Evolutionary conservation across 2,113 vertebrate species (phyloP), one percentile per base, ranked within the genome.

Genomic region (Thunnus thynnus): DNA sequence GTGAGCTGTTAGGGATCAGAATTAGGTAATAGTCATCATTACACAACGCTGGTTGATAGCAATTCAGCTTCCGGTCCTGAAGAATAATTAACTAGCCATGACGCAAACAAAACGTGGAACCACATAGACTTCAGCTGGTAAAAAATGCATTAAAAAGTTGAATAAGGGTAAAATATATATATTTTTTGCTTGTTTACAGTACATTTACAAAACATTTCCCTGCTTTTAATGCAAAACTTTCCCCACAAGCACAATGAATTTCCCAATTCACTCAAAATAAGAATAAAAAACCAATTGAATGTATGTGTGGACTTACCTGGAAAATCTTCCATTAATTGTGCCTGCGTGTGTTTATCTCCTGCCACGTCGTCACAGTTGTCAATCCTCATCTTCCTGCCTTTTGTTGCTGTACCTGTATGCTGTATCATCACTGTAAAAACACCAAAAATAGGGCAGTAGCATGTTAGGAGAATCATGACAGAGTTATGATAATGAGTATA

Each of bases 11-110:
- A n/a, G 41, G 50, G 70, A 70, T 81, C 57, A 55, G 48, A 60
- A 69, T 78, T 52, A 63, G 55, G 44, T 48, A 84, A 86, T 9
- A 72, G 13, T 51, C 46, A 61, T 47, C 13, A 74, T 80, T 85
- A 81, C 79, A 78, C 77, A 89, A 78, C n/a, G 2, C 9, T 72
- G 41, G 66, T 11, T 17, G 11, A 76, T 55, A 65, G 41, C 50
- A 51, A 48, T 61, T 72, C 27, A 83, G 20, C 20, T 48, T 72
- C 64, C 11, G 5, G 55, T 61, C 13, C 16, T 60, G 6, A 64
- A 16, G 13, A 80, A 72, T 80, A 57, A 64, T 69, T 80, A 71
- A 3, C 63, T 25, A 13, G 10, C 9, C 1, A 1, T 20, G 27
- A 70, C 47, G 27, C 27, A 76, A 30, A 46, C 48, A 61, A 75